These are phyloP conservation scores for Acanthosepion esculentum DNA, from an alignment of 2,888 invertebrate species.

Conservation along the genomic window DNA sequence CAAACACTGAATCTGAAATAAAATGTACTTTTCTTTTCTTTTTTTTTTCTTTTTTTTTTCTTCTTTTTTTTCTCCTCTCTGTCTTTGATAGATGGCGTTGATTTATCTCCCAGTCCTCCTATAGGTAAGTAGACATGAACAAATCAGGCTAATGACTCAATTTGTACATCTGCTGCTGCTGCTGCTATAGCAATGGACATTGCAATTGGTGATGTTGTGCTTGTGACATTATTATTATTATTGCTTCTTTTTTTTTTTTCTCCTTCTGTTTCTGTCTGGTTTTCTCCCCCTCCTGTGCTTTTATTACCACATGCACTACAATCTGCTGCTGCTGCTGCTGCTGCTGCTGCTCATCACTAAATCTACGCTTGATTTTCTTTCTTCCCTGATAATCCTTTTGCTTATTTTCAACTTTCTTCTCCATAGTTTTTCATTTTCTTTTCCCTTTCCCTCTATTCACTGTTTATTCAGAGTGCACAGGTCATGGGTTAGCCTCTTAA, in stretches of 20 bases:
- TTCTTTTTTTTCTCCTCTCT: background rate
- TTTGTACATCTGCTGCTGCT: background rate
- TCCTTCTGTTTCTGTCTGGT: background rate
- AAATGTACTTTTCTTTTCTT: background rate
- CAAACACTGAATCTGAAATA: no score
- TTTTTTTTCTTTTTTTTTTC: background rate
- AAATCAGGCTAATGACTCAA: no score
- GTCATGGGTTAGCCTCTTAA: no score
- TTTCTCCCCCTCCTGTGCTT: background rate
- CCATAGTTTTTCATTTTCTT: no score
- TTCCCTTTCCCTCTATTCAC: no score
- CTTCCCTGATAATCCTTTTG: background rate
- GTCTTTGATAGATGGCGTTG: constrained; percentile 67
- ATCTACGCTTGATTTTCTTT: background rate
- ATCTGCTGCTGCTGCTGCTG: background rate
- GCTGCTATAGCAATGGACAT: background rate
- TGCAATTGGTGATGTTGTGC: no score
- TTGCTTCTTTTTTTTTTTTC: no score
- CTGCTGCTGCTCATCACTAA: background rate
- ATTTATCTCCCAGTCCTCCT: constrained; percentile 72
- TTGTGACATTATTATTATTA: no score
- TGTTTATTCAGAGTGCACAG: no score
- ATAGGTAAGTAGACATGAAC: constrained; percentile 59
- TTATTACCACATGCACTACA: background rate
- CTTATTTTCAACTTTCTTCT: background rate